Percentiles rank a stretch among this genome's conserved stretches.
phyloP scores from a whole-genome alignment of 2,888 invertebrate genomes.

The Brachylomia viminalis region DNA sequence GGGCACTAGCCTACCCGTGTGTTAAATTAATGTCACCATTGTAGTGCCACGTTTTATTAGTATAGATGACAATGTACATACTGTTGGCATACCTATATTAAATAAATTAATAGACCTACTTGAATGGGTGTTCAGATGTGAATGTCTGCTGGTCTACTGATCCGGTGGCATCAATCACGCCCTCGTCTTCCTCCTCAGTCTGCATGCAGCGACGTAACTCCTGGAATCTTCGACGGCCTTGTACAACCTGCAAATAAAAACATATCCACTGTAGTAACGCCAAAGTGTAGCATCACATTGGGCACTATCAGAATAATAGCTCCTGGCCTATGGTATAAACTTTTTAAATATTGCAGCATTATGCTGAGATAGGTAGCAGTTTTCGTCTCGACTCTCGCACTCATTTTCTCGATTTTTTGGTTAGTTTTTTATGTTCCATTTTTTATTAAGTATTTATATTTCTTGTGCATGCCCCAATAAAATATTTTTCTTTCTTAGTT shows the following conservation, averaged over 20 bases:
- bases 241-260: constrained; percentile 84
- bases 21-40: no score
- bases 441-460: not conserved
- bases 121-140: constrained; percentile 96
- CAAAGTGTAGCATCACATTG: not conserved
- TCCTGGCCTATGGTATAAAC: no score
- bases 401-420: not conserved
- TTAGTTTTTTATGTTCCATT: not conserved
- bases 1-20: no score
- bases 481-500: not conserved
- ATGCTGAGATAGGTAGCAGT: not conserved
- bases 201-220: constrained; percentile 96
- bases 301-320: not conserved
- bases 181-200: constrained; percentile 96
- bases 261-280: not conserved
- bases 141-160: constrained; percentile 79
- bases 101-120: constrained; percentile 74
- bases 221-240: constrained; percentile 94
- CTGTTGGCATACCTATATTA: not conserved
- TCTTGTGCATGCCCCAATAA: no score
- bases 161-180: constrained; percentile 91
- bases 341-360: not conserved
- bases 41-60: no score
- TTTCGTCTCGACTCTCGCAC: not conserved
- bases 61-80: not conserved